Evolutionary conservation across 1,140 invertebrate species (phyloP).

Genomic region (Phenacoccus solenopsis): DNA sequence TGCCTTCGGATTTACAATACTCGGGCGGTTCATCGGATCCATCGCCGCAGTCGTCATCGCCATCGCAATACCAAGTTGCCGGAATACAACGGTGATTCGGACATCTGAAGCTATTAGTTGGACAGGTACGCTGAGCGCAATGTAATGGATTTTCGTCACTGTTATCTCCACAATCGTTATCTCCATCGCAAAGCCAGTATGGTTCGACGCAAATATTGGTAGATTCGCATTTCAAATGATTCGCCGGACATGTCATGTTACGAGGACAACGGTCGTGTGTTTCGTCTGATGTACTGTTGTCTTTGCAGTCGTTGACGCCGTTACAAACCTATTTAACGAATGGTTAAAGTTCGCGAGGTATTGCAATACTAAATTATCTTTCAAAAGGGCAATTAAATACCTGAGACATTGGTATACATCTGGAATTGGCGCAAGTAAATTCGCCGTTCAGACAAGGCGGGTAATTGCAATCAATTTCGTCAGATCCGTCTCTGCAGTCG

Average conservation of each 20-base stretch:
- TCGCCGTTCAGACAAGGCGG: slow-evolving; percentile 80
- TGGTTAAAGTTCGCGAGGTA: no score
- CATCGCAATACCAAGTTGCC: slow-evolving; percentile 85
- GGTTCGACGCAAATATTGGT: slow-evolving; percentile 92
- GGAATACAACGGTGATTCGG: slow-evolving; percentile 77
- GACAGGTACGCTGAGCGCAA: slow-evolving; percentile 77
- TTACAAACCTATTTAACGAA: slow-evolving; percentile 63
- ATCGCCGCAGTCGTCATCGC: slow-evolving; percentile 81
- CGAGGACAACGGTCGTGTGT: slow-evolving; percentile 70
- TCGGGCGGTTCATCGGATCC: slow-evolving; percentile 78
- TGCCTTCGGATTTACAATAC: slow-evolving; percentile 84
- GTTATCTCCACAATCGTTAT: slow-evolving; percentile 92
- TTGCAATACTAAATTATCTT: background rate
- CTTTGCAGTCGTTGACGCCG: slow-evolving; percentile 88
- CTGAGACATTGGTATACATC: slow-evolving; percentile 74
- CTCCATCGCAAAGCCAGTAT: slow-evolving; percentile 87
- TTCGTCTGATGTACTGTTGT: slow-evolving; percentile 81
- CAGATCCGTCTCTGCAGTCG: slow-evolving; percentile 85
- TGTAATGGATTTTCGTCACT: slow-evolving; percentile 84
- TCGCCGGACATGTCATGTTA: slow-evolving; percentile 72
- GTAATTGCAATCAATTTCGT: slow-evolving; percentile 84
- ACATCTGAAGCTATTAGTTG: slow-evolving; percentile 78
- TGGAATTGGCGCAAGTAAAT: slow-evolving; percentile 82
- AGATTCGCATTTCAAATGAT: slow-evolving; percentile 80
- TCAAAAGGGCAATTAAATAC: slow-evolving; percentile 30